These are phyloP conservation scores for Zosterops hypoxanthus DNA, from an alignment of 2,113 vertebrate species.

Conservation along the genomic window DNA sequence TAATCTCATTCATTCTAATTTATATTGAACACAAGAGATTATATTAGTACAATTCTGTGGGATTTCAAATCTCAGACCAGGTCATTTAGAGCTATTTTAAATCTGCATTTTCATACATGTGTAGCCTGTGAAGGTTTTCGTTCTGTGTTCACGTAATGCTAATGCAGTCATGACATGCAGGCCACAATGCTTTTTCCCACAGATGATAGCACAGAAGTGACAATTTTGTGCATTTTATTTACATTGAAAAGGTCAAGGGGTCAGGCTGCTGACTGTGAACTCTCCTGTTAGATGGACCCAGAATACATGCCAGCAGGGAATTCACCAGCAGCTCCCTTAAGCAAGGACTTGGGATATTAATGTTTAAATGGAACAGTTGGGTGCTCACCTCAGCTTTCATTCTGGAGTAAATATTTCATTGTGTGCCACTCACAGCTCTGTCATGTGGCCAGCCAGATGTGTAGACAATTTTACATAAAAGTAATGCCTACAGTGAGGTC, in stretches of 20 bases:
- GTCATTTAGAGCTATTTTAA: not conserved
- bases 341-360: not conserved
- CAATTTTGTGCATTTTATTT: not conserved
- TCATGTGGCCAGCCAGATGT: not conserved
- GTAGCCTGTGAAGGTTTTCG: not conserved
- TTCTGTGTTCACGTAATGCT: not conserved
- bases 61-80: slow-evolving; percentile 16
- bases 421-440: not conserved
- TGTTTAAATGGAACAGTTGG: not conserved
- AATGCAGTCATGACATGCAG: not conserved
- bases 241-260: not conserved
- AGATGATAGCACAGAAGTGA: not conserved
- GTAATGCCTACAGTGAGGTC: not conserved
- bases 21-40: slow-evolving; percentile 5
- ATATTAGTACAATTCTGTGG: not conserved
- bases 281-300: not conserved
- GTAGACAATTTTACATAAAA: not conserved
- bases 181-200: not conserved
- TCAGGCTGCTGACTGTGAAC: not conserved
- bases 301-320: slow-evolving; percentile 18
- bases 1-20: not conserved
- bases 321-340: not conserved
- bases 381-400: not conserved
- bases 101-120: not conserved
- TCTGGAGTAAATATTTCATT: not conserved